These are phyloP conservation scores for Typhlichthys subterraneus DNA, from an alignment of 2,797 vertebrate genomes.

Conservation along the genomic window DNA sequence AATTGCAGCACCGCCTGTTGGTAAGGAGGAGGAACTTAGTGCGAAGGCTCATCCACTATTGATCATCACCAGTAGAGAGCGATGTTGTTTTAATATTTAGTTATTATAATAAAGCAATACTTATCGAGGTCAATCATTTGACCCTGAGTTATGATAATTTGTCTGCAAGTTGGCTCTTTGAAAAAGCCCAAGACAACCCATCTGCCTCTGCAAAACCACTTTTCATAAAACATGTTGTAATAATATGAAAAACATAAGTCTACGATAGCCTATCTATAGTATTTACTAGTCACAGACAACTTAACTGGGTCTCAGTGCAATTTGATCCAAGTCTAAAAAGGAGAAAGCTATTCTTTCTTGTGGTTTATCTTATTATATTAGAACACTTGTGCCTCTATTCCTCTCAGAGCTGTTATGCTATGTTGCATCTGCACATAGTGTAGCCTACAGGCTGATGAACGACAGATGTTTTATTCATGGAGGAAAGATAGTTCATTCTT, in stretches of 20 bases:
- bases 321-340: constrained; percentile 15
- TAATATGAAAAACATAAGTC: too few species aligned
- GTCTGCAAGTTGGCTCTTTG: too few species aligned
- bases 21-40: constrained; percentile 33
- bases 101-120: too few species aligned
- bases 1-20: constrained; percentile 52
- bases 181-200: too few species aligned
- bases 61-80: constrained; percentile 36
- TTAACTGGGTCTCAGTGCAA: constrained; percentile 16
- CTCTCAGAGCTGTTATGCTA: constrained; percentile 52
- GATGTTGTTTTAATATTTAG: constrained; percentile 9
- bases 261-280: neutral
- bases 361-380: constrained; percentile 23
- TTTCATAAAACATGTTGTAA: too few species aligned
- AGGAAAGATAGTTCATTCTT: constrained; percentile 70
- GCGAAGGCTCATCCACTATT: fast-evolving
- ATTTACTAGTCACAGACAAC: neutral
- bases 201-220: too few species aligned
- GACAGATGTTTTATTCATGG: constrained; percentile 78
- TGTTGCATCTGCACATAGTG: constrained; percentile 67
- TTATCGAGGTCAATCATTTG: too few species aligned
- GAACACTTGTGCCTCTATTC: constrained; percentile 31
- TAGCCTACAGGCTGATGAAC: constrained; percentile 63
- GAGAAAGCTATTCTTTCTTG: constrained; percentile 25
- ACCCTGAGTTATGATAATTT: too few species aligned